Evolutionary conservation across 2,888 invertebrate species (phyloP), one percentile per base, ranked within the genome.

Genomic region (Chesias legatella): DNA sequence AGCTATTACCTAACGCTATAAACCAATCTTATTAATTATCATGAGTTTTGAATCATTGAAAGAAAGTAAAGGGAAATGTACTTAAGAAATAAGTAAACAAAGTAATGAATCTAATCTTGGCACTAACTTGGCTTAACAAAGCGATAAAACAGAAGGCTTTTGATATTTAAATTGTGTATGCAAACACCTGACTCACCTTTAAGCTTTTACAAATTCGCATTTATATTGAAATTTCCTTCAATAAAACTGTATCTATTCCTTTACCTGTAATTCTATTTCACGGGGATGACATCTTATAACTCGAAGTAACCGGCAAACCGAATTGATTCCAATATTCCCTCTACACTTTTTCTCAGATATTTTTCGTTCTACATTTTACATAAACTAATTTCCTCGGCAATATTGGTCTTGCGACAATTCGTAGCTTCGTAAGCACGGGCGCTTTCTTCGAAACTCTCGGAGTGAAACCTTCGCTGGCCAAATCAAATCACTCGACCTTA

Each of bases 381-480:
- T 88, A 88, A 88, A 86, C 86, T 86, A 85, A 88, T 88, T 88
- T 86, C 84, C 86, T 80, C 68, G 71, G 79, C 84, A 86, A 86
- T 88, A 88, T 88, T 85, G 86, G 83, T 84, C 79, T 79, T 75
- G 77, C 83, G 81, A 78, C 84, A 83, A 84, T 83, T 78, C 71
- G 78, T 79, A 81, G 79, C 84, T 83, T 78, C 71, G 78, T 79
- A 81, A 78, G 81, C 80, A 75, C 73, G 74, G 77, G 67, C 72
- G 77, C 65, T 70, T 75, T 73, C 72, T 70, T 80, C 78, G 73
- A 77, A 82, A 84, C 76, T 80, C 79, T 61, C 62, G 64, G 71
- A 70, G 59, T 70, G 68, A 70, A 73, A 73, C 73, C 75, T 74
- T 63, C 78, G 73, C 63, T 74, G 80, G 69, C 79, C 81, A 85